phyloP scores from a whole-genome alignment of 2,888 invertebrate species.

The Tiphia femorata region DNA sequence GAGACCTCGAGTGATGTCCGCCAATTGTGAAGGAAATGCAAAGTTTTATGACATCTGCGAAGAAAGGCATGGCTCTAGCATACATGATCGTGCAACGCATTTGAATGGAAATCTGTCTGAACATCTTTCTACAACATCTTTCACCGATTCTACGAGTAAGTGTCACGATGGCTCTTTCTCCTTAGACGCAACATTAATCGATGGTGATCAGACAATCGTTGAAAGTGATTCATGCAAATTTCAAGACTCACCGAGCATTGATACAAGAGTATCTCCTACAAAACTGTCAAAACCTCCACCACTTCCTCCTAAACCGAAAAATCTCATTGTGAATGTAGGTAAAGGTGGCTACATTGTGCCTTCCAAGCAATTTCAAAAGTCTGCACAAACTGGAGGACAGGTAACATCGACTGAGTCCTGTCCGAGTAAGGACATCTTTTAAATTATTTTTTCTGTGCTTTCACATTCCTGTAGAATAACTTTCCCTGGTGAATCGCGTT shows the following conservation, averaged over 20 bases:
- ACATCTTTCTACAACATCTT: constrained; percentile 22
- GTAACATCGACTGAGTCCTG: constrained; percentile 42
- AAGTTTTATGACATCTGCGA: constrained; percentile 63
- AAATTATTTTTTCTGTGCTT: too few species aligned
- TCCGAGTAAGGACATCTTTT: constrained; percentile 52
- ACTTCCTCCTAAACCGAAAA: constrained; percentile 82
- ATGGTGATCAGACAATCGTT: constrained; percentile 60
- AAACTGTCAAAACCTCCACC: constrained; percentile 75
- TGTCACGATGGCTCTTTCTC: constrained; percentile 52
- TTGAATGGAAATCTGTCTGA: constrained; percentile 36
- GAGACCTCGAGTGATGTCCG: constrained; percentile 60
- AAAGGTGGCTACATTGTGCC: constrained; percentile 56
- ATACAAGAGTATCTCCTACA: constrained; percentile 43
- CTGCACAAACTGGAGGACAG: constrained; percentile 43
- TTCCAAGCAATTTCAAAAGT: constrained; percentile 57
- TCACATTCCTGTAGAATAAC: too few species aligned
- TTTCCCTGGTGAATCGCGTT: too few species aligned
- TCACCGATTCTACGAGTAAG: constrained; percentile 37
- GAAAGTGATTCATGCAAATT: constrained; percentile 51
- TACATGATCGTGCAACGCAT: constrained; percentile 19
- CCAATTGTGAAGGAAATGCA: constrained; percentile 54
- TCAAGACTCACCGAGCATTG: constrained; percentile 29
- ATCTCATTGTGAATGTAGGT: constrained; percentile 73
- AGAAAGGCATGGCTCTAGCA: constrained; percentile 40
- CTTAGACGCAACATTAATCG: constrained; percentile 59